Base-by-base conservation (phyloP, 2,888 invertebrate genomes). In the Agrochola circellaris region DNA sequence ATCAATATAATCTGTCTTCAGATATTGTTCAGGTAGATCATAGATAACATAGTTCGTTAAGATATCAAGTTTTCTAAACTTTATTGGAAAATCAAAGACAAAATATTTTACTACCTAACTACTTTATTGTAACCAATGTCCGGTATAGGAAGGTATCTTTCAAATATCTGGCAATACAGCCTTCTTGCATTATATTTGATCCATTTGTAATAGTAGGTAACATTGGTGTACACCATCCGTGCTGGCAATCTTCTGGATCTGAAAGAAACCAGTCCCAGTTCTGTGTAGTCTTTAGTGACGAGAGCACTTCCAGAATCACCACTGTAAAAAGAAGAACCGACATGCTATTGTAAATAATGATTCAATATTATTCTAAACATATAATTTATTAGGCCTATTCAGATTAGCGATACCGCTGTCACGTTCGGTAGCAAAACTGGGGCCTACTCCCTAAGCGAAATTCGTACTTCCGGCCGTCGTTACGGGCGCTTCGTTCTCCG, bases 301-400 rank as follows among this genome's bases (percentile, higher is more conserved):
- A 94, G 79, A 15, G 90, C 93, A 79, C 92, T 91, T 17, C 94
- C 93, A 0, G 93, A 94, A 79, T 95, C 94, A 15, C 93, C 93
- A 23, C 94, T 94, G 91, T 11, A 92, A 92, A 75, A 56, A 73
- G 45, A 30, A 38, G 23, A 67, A 30, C 26, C 6, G 15, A 66
- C 13, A 26, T 45, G 42, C 20, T 11, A 66, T 13, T 66, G 11
- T 7, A 11, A 26, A n/a, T 62, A 30, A 30, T 34, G 20, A 13
- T 23, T 34, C 3, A 7, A 62, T 34, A 34, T 62, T 34, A 34
- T 38, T 8, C 7, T 62, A 61, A 20, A 34, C 34, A 34, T 34
- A 62, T 23, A 7, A 62, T 62, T 42, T 42, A 42, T 42, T 9
- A 42, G 42, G 11, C 42, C 11, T 42, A 42, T 42, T 42, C 1